Percentiles rank a stretch among this genome's conserved stretches.
Evolutionary conservation across 2,888 invertebrate species (phyloP).

Genomic region (Patella pellucida): DNA sequence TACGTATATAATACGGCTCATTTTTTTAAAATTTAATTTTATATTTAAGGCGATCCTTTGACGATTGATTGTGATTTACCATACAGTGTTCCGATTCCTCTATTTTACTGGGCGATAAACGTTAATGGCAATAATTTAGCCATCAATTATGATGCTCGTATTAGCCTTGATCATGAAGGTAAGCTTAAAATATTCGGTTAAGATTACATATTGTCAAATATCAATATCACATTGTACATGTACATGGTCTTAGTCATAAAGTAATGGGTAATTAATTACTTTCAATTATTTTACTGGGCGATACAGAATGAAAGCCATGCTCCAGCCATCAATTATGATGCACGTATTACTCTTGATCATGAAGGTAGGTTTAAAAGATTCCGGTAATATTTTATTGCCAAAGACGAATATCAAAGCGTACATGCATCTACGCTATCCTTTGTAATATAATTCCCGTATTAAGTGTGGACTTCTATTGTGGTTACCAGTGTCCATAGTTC

Average conservation of each 20-base stretch:
- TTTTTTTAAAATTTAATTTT: background rate
- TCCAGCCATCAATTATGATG: conserved; percentile 73
- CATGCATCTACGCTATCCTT: no score
- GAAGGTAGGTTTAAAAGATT: conserved; percentile 73
- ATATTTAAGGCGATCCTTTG: conserved; percentile 87
- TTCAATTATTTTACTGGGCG: conserved; percentile 96
- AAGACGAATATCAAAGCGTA: no score
- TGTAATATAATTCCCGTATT: no score
- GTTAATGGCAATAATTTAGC: conserved; percentile 61
- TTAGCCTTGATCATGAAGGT: conserved; percentile 92
- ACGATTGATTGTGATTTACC: conserved; percentile 93
- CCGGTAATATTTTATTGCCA: no score
- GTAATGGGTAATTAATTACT: no score
- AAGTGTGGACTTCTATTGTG: no score
- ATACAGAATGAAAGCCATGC: conserved; percentile 76
- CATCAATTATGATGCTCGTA: conserved; percentile 79
- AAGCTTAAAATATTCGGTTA: background rate
- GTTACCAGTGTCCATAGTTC: no score
- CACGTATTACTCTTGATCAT: conserved; percentile 94
- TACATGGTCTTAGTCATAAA: no score
- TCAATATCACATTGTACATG: no score
- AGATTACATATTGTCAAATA: no score
- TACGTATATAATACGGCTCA: no score
- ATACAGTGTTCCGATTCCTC: conserved; percentile 95
- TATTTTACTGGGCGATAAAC: conserved; percentile 93